Percentiles rank a stretch among this genome's conserved stretches.
phyloP scores from a whole-genome alignment of 2,797 vertebrate species.

The Meriones psammophilus region DNA sequence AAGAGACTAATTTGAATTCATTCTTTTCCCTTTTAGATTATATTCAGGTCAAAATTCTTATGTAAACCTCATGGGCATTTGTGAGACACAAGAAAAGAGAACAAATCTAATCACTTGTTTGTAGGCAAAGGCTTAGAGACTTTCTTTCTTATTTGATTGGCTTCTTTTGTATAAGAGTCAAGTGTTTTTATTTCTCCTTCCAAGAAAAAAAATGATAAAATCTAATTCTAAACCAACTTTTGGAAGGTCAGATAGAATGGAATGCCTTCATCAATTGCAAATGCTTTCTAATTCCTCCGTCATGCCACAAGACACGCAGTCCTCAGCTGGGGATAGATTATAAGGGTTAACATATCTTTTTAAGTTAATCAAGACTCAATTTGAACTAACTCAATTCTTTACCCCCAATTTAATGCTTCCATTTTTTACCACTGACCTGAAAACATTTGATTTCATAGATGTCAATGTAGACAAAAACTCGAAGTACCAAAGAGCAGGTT shows the following conservation, averaged over 20 bases:
- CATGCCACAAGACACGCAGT: conserved; percentile 23
- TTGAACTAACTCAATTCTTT: conserved; percentile 77
- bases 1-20: conserved; percentile 66
- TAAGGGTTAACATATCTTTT: conserved; percentile 80
- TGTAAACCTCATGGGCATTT: conserved; percentile 59
- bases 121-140: conserved; percentile 54
- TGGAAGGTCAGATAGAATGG: conserved; percentile 42
- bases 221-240: conserved; percentile 56
- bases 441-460: conserved; percentile 83
- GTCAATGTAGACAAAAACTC: conserved; percentile 67
- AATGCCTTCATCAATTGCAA: conserved; percentile 73
- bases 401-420: conserved; percentile 76
- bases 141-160: conserved; percentile 61
- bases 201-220: conserved; percentile 63
- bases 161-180: conserved; percentile 54
- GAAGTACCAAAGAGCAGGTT: conserved; percentile 1
- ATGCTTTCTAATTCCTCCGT: conserved; percentile 57
- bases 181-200: conserved; percentile 69
- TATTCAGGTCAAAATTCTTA: conserved; percentile 68
- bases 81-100: conserved; percentile 48
- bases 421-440: conserved; percentile 82
- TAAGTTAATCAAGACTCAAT: conserved; percentile 79
- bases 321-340: conserved; percentile 66
- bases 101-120: conserved; percentile 67
- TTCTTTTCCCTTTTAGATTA: conserved; percentile 70